A percentile compares a stretch with the other conserved stretches of the same genome.
Evolutionary conservation across 1,140 invertebrate species (phyloP).

Genomic region (Muscidifurax raptorellus): DNA sequence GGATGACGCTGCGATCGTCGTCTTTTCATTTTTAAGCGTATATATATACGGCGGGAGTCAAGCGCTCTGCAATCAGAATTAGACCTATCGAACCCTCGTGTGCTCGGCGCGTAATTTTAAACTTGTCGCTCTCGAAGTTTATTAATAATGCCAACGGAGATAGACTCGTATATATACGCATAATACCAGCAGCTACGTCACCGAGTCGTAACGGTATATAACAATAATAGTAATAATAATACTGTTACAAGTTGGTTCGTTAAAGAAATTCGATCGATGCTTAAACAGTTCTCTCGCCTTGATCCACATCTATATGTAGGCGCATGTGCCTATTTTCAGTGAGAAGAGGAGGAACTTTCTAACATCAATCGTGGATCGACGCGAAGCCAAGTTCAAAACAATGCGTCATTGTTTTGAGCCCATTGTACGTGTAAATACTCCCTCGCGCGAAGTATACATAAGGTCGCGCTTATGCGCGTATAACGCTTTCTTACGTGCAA

Average conservation of each 20-base stretch:
- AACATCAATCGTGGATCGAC: neutral
- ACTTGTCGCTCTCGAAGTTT: too few species aligned
- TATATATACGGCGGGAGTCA: too few species aligned
- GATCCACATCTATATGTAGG: neutral
- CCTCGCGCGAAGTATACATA: neutral
- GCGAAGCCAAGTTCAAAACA: neutral
- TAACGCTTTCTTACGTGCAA: constrained; percentile 47
- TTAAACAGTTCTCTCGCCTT: neutral
- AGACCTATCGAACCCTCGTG: too few species aligned
- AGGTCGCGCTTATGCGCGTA: neutral
- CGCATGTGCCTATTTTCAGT: too few species aligned
- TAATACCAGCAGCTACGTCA: neutral
- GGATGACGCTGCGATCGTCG: too few species aligned
- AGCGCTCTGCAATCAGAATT: too few species aligned
- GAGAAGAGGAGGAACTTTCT: neutral
- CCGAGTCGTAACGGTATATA: neutral
- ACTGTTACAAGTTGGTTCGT: too few species aligned
- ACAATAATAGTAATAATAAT: neutral
- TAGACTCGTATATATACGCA: too few species aligned
- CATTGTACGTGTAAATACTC: neutral
- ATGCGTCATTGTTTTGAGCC: constrained; percentile 25
- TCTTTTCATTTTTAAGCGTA: too few species aligned
- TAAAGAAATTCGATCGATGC: too few species aligned
- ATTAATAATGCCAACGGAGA: too few species aligned
- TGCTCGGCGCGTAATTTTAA: too few species aligned